Conservation (phyloP, 2,888 invertebrate genomes). For the Gortyna flavago region DNA sequence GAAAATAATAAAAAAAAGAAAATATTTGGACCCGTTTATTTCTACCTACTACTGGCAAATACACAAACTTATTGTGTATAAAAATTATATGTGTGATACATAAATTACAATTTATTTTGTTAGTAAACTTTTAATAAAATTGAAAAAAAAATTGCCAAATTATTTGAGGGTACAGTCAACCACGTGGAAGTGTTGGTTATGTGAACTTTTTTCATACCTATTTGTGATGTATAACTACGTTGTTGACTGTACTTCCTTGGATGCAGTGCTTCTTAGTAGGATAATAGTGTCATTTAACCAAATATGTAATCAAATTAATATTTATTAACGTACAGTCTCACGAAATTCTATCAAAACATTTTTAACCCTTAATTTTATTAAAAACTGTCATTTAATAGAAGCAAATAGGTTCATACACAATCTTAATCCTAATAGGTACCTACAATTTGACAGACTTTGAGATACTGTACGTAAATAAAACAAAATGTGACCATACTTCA, state of each 20-base stretch:
- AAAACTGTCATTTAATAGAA: neutral
- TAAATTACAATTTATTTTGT: slow-evolving; percentile 64
- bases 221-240: slow-evolving; percentile 13
- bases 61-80: slow-evolving; percentile 38
- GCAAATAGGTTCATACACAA: neutral
- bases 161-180: slow-evolving; percentile 41
- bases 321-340: slow-evolving; percentile 38
- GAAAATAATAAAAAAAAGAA: slow-evolving; percentile 26
- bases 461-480: slow-evolving; percentile 48
- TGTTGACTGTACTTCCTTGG: slow-evolving; percentile 27
- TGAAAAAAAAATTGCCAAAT: slow-evolving; percentile 22
- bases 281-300: slow-evolving; percentile 44
- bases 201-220: slow-evolving; percentile 13
- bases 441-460: neutral
- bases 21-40: slow-evolving; percentile 39
- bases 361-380: neutral
- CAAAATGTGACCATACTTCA: slow-evolving; percentile 66
- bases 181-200: slow-evolving; percentile 1
- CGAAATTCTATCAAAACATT: neutral
- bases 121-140: slow-evolving; percentile 45
- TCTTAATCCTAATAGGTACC: neutral
- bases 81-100: slow-evolving; percentile 52
- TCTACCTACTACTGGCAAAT: slow-evolving; percentile 54
- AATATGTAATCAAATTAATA: slow-evolving; percentile 64
- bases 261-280: slow-evolving; percentile 42